These are phyloP conservation scores for Acanthornis magna DNA, from an alignment of 2,797 vertebrate species.

Conservation along the genomic window DNA sequence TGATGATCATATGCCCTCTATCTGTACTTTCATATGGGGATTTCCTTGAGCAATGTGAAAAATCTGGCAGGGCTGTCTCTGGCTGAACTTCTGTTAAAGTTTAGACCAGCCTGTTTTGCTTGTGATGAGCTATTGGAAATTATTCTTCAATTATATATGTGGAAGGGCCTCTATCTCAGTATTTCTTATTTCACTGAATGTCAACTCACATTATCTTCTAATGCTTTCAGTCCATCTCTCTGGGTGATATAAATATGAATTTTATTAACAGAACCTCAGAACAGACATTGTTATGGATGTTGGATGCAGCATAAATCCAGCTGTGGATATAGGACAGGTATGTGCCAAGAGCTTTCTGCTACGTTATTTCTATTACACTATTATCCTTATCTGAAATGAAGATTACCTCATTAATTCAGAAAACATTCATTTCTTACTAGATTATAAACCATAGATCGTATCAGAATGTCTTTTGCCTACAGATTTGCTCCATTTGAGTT, in stretches of 20 bases:
- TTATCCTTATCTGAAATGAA: neutral
- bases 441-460: neutral
- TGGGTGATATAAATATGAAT: neutral
- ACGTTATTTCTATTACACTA: neutral
- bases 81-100: neutral
- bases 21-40: neutral
- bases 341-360: neutral
- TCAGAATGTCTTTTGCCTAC: neutral
- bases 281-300: conserved; percentile 79
- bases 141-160: neutral
- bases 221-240: neutral
- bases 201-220: neutral
- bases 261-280: conserved; percentile 71
- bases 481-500: neutral
- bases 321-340: conserved; percentile 79
- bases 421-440: neutral
- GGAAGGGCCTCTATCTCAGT: neutral
- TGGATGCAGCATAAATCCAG: conserved; percentile 77
- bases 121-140: neutral
- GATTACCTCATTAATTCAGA: neutral
- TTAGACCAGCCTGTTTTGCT: neutral
- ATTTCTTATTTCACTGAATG: neutral
- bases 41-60: neutral
- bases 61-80: neutral
- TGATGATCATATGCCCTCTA: neutral